phyloP scores from a whole-genome alignment of 1,140 invertebrate genomes.

The Calycopis cecrops region DNA sequence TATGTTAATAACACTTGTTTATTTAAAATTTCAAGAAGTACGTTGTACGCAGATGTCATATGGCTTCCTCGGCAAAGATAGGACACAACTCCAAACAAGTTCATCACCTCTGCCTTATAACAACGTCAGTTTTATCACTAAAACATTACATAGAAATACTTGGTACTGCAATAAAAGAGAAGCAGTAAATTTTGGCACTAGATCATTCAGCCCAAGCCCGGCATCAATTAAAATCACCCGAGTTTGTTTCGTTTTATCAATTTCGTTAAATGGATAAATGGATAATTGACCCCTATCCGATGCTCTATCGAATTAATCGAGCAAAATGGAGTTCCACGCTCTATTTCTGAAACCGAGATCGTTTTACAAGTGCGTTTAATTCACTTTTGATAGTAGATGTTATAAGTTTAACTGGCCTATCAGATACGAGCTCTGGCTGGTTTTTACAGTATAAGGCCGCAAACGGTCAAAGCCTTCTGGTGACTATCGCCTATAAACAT shows the following conservation, averaged over 20 bases:
- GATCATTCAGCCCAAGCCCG: constrained; percentile 40
- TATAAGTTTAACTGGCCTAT: neutral
- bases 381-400: constrained; percentile 11
- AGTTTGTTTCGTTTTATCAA: constrained; percentile 70
- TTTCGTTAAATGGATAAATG: constrained; percentile 73
- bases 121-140: too few species aligned
- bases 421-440: too few species aligned
- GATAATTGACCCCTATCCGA: constrained; percentile 71
- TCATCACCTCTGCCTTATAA: too few species aligned
- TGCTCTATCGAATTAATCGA: constrained; percentile 66
- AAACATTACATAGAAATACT: too few species aligned
- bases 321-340: constrained; percentile 54
- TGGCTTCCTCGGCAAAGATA: too few species aligned
- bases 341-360: constrained; percentile 32
- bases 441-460: too few species aligned
- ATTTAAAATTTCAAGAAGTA: too few species aligned
- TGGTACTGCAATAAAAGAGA: neutral
- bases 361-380: constrained; percentile 14
- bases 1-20: too few species aligned
- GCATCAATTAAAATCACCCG: constrained; percentile 67
- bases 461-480: too few species aligned
- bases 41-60: too few species aligned
- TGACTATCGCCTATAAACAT: too few species aligned
- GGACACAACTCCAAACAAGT: too few species aligned
- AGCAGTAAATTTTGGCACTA: neutral